Percentiles rank a stretch among this genome's conserved stretches.
phyloP scores from a whole-genome alignment of 92 coral and sea anemone species.

The Epizoanthus illoricatus region DNA sequence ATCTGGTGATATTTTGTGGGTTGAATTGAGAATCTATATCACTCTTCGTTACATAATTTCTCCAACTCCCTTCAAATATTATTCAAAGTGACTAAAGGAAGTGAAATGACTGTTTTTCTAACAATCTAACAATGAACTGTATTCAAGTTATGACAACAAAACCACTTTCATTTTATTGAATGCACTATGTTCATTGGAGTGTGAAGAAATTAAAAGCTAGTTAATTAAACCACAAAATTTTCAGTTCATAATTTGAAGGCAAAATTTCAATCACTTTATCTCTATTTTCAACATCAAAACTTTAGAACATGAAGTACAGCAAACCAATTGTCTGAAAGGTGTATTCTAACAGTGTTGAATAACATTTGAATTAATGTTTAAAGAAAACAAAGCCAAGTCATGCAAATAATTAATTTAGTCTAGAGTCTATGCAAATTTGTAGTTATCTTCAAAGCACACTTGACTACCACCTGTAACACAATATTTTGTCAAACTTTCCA shows the following conservation, averaged over 20 bases:
- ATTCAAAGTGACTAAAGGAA: background rate
- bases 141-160: background rate
- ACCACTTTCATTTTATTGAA: background rate
- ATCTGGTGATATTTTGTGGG: background rate
- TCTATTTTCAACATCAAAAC: background rate
- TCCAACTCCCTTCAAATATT: background rate
- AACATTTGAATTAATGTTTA: background rate
- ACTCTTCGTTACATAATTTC: background rate
- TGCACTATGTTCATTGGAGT: conserved; percentile 15
- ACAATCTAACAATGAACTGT: background rate
- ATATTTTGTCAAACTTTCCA: background rate
- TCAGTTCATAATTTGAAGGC: no score
- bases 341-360: background rate
- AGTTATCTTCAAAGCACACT: background rate
- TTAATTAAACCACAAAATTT: background rate
- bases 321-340: background rate
- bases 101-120: background rate
- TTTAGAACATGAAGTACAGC: background rate
- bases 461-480: background rate
- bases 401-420: background rate
- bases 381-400: background rate
- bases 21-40: no score
- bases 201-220: background rate
- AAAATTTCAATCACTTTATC: no score
- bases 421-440: conserved; percentile 24